A percentile compares a stretch with the other conserved stretches of the same genome.
Conservation (phyloP, 1,140 invertebrate species). For the Drosophila ogumai region DNA sequence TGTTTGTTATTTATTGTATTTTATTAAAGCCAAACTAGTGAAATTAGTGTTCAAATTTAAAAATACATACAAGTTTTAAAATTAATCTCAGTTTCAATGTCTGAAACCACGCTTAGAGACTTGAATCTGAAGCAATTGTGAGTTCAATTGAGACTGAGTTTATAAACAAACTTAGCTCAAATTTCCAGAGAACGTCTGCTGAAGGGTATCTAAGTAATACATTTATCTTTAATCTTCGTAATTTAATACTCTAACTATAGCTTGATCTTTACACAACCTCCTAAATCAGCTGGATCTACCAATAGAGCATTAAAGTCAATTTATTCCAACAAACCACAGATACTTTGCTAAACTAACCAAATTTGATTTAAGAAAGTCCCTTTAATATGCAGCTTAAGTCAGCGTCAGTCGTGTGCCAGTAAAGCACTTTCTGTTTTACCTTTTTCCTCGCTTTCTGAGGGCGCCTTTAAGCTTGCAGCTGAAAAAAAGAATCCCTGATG, state of each 20-base stretch:
- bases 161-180: too few relatives aligned
- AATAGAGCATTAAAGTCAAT: background rate
- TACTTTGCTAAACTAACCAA: background rate
- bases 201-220: background rate
- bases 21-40: background rate
- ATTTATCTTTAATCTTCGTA: background rate
- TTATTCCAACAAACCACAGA: background rate
- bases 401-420: background rate
- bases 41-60: background rate
- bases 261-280: background rate
- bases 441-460: slow-evolving; percentile 3
- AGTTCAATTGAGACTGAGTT: too few relatives aligned
- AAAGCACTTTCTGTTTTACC: slow-evolving; percentile 35
- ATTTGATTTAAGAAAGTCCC: background rate
- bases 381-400: slow-evolving; percentile 9
- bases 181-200: too few relatives aligned
- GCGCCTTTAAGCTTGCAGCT: slow-evolving; percentile 38
- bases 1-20: background rate
- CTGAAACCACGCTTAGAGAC: background rate
- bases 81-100: background rate
- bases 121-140: background rate
- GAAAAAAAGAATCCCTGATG: slow-evolving; percentile 61
- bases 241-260: background rate
- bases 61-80: background rate
- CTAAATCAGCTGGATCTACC: background rate